These are phyloP conservation scores for Neocrepidodera transversa DNA, from an alignment of 2,888 invertebrate genomes.

Conservation along the genomic window DNA sequence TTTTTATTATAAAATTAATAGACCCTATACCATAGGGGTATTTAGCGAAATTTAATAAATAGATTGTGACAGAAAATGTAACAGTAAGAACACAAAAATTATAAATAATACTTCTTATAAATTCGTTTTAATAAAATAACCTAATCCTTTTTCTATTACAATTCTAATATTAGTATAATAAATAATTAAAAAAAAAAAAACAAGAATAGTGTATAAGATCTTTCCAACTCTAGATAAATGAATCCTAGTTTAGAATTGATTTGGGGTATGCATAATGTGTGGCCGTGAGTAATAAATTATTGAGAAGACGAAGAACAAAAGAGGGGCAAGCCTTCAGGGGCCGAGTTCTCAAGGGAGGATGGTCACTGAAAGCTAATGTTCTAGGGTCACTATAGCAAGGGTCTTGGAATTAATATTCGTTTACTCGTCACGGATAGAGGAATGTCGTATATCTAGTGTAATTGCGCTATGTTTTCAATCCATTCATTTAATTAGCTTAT, in stretches of 20 bases:
- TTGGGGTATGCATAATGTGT: constrained; percentile 42
- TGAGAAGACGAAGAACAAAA: constrained; percentile 43
- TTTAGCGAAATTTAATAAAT: no score
- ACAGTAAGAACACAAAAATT: no score
- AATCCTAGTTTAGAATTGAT: constrained; percentile 42
- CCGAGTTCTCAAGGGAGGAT: constrained; percentile 44
- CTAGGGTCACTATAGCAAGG: constrained; percentile 52
- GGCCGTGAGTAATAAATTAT: constrained; percentile 47
- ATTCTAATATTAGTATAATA: no score
- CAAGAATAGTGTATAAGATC: no score
- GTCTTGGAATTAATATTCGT: constrained; percentile 56
- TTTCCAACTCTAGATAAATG: no score
- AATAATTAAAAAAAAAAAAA: no score
- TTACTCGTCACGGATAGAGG: constrained; percentile 34
- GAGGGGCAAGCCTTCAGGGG: constrained; percentile 34
- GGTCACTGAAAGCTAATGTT: constrained; percentile 48
- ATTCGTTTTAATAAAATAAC: no score
- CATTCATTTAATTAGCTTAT: constrained; percentile 8
- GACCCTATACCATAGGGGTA: no score
- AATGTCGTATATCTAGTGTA: constrained; percentile 57
- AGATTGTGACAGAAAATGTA: no score
- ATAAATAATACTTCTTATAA: no score
- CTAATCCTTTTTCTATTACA: no score
- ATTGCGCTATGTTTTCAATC: constrained; percentile 43
- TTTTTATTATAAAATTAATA: no score